Conservation (phyloP, 2,113 vertebrate species). For the Lasiurus borealis region DNA sequence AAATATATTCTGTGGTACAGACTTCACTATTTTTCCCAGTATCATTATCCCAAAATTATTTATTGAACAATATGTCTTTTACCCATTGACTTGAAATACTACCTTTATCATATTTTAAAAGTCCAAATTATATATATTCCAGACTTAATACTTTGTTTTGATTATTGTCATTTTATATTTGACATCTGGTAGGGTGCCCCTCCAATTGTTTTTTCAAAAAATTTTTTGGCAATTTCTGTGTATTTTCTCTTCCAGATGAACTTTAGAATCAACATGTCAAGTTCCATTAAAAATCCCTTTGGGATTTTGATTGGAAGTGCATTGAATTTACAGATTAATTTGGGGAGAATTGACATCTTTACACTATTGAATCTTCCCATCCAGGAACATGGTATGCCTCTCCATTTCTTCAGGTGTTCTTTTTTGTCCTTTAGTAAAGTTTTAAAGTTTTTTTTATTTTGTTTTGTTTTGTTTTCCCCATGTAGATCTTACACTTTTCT, state of each 20-base stretch:
- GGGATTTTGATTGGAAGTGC: slow-evolving; percentile 83
- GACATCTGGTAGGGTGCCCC: slow-evolving; percentile 57
- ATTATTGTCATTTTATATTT: slow-evolving; percentile 68
- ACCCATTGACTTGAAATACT: slow-evolving; percentile 44
- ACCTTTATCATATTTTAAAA: slow-evolving; percentile 56
- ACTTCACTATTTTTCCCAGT: slow-evolving; percentile 17
- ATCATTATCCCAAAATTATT: slow-evolving; percentile 56
- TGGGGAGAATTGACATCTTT: slow-evolving; percentile 82
- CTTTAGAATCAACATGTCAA: slow-evolving; percentile 81
- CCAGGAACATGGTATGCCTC: slow-evolving; percentile 81
- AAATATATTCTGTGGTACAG: background rate
- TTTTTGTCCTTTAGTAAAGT: slow-evolving; percentile 70
- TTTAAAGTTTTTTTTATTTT: slow-evolving; percentile 36
- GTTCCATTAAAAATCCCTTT: slow-evolving; percentile 83
- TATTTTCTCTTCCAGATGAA: slow-evolving; percentile 84
- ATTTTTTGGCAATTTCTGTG: slow-evolving; percentile 76
- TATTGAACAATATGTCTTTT: slow-evolving; percentile 20
- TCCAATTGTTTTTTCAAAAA: slow-evolving; percentile 72
- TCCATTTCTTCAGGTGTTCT: slow-evolving; percentile 80
- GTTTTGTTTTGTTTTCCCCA: slow-evolving; percentile 47
- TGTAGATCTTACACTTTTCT: slow-evolving; percentile 61
- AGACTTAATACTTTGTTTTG: slow-evolving; percentile 62
- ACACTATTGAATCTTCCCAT: slow-evolving; percentile 79
- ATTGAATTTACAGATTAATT: slow-evolving; percentile 84
- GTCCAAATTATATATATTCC: slow-evolving; percentile 55